A percentile compares a stretch with the other conserved stretches of the same genome.
These are phyloP conservation scores for Fulmarus glacialis DNA, from an alignment of 2,113 vertebrate genomes.

Conservation along the genomic window DNA sequence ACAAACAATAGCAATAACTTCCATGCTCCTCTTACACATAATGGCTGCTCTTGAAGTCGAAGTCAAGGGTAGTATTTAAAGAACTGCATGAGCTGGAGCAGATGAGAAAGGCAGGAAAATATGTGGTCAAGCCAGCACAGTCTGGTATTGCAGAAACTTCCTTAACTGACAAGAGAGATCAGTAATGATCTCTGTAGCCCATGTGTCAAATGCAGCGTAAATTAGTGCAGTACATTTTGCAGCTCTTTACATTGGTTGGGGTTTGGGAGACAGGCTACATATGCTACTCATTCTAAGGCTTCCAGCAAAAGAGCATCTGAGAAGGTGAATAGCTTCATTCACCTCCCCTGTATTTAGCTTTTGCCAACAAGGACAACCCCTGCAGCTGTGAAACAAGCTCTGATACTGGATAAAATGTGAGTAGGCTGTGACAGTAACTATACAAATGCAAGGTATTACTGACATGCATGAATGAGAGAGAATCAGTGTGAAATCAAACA, in stretches of 20 bases:
- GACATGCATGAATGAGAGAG: not conserved
- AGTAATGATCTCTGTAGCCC: not conserved
- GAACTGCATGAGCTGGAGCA: not conserved
- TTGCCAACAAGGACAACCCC: not conserved
- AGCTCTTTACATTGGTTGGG: not conserved
- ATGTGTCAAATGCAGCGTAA: not conserved
- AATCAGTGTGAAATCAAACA: constrained; percentile 16
- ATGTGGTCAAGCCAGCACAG: not conserved
- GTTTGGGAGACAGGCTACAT: not conserved
- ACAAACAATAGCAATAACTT: not conserved
- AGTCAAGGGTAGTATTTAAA: not conserved
- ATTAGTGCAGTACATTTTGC: not conserved
- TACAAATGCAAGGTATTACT: not conserved
- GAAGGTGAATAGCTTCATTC: not conserved
- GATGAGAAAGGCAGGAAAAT: not conserved
- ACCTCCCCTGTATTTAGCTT: not conserved
- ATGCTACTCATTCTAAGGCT: not conserved
- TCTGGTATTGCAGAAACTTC: not conserved
- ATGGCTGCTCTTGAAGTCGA: not conserved
- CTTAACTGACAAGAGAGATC: not conserved
- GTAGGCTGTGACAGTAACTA: constrained; percentile 20
- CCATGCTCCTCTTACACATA: not conserved
- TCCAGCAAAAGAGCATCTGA: constrained; percentile 4
- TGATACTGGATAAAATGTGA: not conserved
- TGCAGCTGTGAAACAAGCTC: constrained; percentile 19